Evolutionary conservation across 2,888 invertebrate genomes (phyloP), one percentile per base, ranked within the genome.

Genomic region (Cyrtodaria siliqua): DNA sequence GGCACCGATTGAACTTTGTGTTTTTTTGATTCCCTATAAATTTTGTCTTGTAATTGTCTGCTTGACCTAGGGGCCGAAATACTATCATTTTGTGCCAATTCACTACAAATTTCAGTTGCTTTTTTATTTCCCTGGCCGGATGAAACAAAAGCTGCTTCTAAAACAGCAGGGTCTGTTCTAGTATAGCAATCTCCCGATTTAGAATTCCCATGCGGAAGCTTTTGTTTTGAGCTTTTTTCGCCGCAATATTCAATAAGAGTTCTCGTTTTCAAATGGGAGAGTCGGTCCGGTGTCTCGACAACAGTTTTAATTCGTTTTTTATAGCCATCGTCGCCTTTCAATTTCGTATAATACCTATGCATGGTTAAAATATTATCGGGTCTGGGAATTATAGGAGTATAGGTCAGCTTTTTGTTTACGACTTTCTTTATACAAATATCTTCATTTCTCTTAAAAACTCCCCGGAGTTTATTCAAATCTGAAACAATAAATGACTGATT

Each of bases 271-370:
- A 24, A 4, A 20, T 14, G 4, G 3, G 16, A 24, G 20, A 63
- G 40, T 1, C 63, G 23, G 2, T 53, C 44, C 4, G 63, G 53
- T 33, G 63, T 27, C 2, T 42, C 18, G 26, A 20, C 40, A 6
- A 63, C 53, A 27, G 40, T 55, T 24, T 42, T 42, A 8, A 55
- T 24, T 18, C 42, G 18, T 44, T 63, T 63, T 26, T 42, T 63
- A 40, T 42, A 55, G 2, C 38, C 3, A 4, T 52, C 18, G 24
- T 38, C 20, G 9, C 63, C 53, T 44, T 63, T 63, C 18, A 63
- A 27, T 53, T 33, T n/a, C 8, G 55, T 55, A 23, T 23, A 63
- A 20, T 55, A 63, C 29, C 53, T 38, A 29, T 63, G 63, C 2
- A 63, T 16, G 1, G 53, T 63, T 44, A 63, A 20, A 2, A 63